Evolutionary conservation across 1,140 invertebrate species (phyloP).

Genomic region (Nasonia longicornis): DNA sequence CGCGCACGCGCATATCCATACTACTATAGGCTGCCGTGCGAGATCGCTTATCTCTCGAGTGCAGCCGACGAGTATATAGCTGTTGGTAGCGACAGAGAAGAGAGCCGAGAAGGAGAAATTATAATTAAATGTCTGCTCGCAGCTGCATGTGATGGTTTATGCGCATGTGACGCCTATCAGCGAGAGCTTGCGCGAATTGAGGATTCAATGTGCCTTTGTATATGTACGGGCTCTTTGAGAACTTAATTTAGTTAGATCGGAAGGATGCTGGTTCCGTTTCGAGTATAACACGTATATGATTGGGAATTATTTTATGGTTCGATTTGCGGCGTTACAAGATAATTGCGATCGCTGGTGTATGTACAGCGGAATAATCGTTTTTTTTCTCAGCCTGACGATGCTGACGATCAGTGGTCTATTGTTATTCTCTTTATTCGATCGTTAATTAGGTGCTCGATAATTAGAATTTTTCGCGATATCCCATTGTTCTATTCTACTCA

Average conservation of each 20-base stretch:
- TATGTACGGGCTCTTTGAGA: background rate
- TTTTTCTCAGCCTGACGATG: background rate
- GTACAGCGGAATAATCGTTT: background rate
- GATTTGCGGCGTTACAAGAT: background rate
- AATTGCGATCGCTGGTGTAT: background rate
- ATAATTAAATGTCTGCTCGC: conserved; percentile 32
- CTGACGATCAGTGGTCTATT: background rate
- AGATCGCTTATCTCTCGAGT: conserved; percentile 16
- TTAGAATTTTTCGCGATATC: background rate
- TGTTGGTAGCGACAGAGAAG: background rate
- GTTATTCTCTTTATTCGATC: background rate
- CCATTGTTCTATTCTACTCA: background rate
- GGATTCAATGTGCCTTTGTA: background rate
- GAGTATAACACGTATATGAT: background rate
- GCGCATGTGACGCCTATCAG: background rate
- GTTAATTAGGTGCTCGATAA: background rate
- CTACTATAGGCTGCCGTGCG: background rate
- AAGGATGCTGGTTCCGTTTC: background rate
- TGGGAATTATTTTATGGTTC: background rate
- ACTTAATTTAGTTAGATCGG: conserved; percentile 1
- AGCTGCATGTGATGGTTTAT: conserved; percentile 16
- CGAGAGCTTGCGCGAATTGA: background rate
- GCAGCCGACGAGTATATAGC: background rate
- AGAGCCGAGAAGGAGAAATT: conserved; percentile 32
- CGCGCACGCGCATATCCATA: background rate